Evolutionary conservation across 2,113 vertebrate species (phyloP).

Genomic region (Hippoglossus stenolepis): DNA sequence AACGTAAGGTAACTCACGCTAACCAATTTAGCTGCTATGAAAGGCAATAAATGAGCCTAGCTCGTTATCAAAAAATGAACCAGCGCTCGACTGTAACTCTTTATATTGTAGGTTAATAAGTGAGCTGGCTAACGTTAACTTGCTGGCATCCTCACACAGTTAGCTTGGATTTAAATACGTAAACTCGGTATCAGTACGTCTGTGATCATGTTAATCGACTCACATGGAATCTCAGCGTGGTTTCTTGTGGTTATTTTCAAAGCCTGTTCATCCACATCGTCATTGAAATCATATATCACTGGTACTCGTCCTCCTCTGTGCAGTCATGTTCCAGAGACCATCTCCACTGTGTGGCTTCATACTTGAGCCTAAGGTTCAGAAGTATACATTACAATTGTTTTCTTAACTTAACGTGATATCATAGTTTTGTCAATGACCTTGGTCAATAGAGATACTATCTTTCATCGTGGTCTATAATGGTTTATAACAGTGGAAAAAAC

Average conservation of each 20-base stretch:
- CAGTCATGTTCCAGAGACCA: background rate
- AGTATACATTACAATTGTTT: no score
- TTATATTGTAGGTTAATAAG: slow-evolving; percentile 11
- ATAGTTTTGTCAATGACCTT: background rate
- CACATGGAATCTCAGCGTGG: no score
- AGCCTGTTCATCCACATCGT: no score
- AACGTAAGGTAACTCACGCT: background rate
- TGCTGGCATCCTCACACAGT: no score
- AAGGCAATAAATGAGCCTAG: background rate
- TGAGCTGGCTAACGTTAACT: background rate
- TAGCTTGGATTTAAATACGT: no score
- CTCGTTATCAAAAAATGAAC: slow-evolving; percentile 49
- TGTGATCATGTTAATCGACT: background rate
- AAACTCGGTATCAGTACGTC: background rate
- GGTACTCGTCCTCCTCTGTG: background rate
- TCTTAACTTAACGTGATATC: background rate
- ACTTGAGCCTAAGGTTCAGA: no score
- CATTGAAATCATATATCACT: no score
- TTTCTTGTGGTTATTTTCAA: background rate
- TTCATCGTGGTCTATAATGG: background rate
- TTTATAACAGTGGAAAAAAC: no score
- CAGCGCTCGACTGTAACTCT: slow-evolving; percentile 14
- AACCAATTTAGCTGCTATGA: background rate
- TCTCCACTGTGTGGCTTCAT: no score
- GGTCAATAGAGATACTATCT: background rate